Percentiles rank a stretch among this genome's conserved stretches.
Conservation (phyloP, 2,797 vertebrate species). For the Austrolebias charrua region DNA sequence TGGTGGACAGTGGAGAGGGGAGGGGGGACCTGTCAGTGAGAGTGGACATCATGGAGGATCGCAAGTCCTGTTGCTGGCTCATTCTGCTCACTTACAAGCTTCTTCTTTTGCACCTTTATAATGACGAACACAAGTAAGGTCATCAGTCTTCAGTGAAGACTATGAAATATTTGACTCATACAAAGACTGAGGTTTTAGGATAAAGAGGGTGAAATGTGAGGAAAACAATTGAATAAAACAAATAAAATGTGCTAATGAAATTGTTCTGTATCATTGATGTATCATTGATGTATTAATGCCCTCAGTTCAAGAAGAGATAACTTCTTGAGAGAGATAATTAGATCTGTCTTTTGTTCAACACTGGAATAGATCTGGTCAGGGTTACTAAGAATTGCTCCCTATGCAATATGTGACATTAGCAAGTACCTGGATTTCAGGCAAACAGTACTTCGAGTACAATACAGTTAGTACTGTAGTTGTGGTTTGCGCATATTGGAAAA, state of each 20-base stretch:
- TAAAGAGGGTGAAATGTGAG: constrained; percentile 3
- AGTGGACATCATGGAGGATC: constrained; percentile 25
- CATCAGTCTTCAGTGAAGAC: constrained; percentile 8
- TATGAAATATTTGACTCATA: constrained; percentile 3
- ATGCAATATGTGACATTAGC: constrained; percentile 28
- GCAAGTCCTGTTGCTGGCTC: constrained; percentile 22
- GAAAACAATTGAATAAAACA: constrained; percentile 10
- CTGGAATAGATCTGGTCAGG: neutral
- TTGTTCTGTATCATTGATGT: constrained; percentile 9
- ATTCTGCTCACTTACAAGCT: neutral
- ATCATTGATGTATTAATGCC: constrained; percentile 14
- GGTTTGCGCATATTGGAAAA: no score
- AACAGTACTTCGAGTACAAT: no score
- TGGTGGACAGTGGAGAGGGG: constrained; percentile 34
- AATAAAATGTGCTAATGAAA: neutral
- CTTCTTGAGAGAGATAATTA: constrained; percentile 27
- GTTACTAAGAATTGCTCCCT: neutral
- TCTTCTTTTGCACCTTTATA: constrained; percentile 4
- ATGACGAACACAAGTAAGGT: constrained; percentile 27
- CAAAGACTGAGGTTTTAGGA: constrained; percentile 26
- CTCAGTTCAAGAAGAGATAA: constrained; percentile 18
- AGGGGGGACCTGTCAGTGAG: constrained; percentile 27
- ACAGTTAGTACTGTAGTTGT: no score
- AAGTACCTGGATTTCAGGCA: no score
- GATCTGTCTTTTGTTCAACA: constrained; percentile 40